Evolutionary conservation across 2,113 vertebrate genomes (phyloP).

Genomic region (human): GRCh38 chr5:90873001-90873500

Average conservation of each 20-base stretch:
- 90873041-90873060: neutral
- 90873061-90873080: neutral
- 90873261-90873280: neutral
- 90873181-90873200: neutral
- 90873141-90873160: neutral
- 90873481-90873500: neutral
- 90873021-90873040: neutral
- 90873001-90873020: neutral
- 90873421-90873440: neutral
- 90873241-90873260: neutral
- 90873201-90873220: neutral
- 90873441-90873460: neutral
- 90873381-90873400: neutral
- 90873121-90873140: neutral
- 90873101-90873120: neutral
- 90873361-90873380: conserved; percentile 21
- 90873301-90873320: conserved; percentile 22
- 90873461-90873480: neutral
- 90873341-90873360: conserved; percentile 48
- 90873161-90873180: neutral
- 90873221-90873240: neutral
- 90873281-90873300: conserved; percentile 55
- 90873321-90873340: conserved; percentile 18
- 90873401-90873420: neutral
- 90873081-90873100: neutral